Evolutionary conservation across 2,113 vertebrate species (phyloP).

Genomic region (Epinephelus cyanopodus): DNA sequence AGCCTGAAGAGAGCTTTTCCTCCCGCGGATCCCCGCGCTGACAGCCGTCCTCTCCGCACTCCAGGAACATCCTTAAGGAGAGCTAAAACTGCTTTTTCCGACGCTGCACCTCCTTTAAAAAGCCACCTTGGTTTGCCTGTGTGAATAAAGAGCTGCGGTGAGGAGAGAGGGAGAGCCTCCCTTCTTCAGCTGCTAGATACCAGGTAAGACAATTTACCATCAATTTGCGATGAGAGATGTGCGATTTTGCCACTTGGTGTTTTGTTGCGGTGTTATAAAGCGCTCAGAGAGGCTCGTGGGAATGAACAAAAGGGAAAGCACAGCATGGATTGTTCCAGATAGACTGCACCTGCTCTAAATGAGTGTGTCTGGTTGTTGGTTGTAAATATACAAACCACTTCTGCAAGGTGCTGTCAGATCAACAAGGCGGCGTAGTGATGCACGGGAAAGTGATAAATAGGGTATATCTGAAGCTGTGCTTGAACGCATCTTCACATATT

Average conservation of each 20-base stretch:
- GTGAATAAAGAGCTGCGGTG: constrained; percentile 39
- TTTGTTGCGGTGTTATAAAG: constrained; percentile 21
- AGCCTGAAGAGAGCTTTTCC: constrained; percentile 35
- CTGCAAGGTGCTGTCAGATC: constrained; percentile 39
- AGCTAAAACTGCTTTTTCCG: neutral
- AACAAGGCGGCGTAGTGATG: neutral
- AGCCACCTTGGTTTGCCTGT: neutral
- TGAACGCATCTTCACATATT: neutral
- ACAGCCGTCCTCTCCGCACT: constrained; percentile 30
- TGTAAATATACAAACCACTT: constrained; percentile 29
- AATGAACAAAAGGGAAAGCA: constrained; percentile 12
- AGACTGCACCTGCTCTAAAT: constrained; percentile 57
- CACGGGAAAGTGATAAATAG: neutral
- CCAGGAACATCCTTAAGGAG: constrained; percentile 37
- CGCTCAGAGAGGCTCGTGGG: constrained; percentile 1
- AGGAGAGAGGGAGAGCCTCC: constrained; percentile 14
- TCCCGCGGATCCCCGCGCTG: constrained; percentile 24
- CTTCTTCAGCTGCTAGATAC: constrained; percentile 30
- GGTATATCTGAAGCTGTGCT: neutral
- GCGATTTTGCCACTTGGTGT: constrained; percentile 19
- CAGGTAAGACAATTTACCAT: constrained; percentile 73
- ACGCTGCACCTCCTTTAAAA: neutral
- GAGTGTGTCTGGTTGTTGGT: constrained; percentile 16
- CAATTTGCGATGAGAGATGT: constrained; percentile 7
- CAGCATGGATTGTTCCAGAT: constrained; percentile 19